phyloP scores from a whole-genome alignment of 1,140 invertebrate species.

The Phymorhynchus buccinoides region DNA sequence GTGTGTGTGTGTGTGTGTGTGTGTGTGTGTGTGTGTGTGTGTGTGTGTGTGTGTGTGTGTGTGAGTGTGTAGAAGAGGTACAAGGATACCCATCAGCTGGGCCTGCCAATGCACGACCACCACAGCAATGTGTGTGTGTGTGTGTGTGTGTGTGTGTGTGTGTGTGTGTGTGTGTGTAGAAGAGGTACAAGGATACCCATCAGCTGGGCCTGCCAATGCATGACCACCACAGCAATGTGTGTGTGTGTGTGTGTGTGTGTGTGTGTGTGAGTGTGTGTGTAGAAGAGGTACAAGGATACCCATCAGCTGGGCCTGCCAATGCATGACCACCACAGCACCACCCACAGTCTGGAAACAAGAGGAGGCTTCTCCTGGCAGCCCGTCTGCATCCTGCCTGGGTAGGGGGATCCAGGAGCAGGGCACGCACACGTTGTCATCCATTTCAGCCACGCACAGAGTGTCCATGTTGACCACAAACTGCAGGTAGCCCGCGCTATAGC shows the following conservation, averaged over 20 bases:
- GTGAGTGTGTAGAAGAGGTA: neutral
- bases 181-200: too few relatives aligned
- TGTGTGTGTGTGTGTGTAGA: too few relatives aligned
- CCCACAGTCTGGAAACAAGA: neutral
- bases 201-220: too few relatives aligned
- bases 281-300: slow-evolving; percentile 36
- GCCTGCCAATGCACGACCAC: too few relatives aligned
- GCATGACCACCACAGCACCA: slow-evolving; percentile 9
- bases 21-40: neutral
- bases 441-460: slow-evolving; percentile 24
- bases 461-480: slow-evolving; percentile 23
- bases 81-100: too few relatives aligned
- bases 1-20: too few relatives aligned
- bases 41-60: neutral
- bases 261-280: too few relatives aligned
- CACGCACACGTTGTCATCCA: slow-evolving; percentile 23
- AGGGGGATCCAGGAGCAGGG: slow-evolving; percentile 31
- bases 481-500: slow-evolving; percentile 22
- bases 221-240: too few relatives aligned
- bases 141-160: too few relatives aligned
- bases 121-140: too few relatives aligned
- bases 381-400: neutral
- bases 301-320: neutral
- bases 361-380: neutral
- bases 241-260: too few relatives aligned